These are phyloP conservation scores for Eretmodus cyanostictus DNA, from an alignment of 2,113 vertebrate species.

Conservation along the genomic window DNA sequence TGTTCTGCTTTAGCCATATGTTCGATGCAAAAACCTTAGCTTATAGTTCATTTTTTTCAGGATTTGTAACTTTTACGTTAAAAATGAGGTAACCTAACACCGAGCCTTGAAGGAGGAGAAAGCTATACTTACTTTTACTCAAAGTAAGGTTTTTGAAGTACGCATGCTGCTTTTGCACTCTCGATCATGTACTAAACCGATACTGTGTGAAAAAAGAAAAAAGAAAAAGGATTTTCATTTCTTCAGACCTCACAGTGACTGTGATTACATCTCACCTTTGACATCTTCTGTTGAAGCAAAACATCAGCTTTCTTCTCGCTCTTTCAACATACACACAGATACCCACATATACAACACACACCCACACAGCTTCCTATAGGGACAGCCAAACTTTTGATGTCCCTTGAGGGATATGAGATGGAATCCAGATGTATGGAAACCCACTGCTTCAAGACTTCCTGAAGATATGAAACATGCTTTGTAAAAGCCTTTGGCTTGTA, in stretches of 20 bases:
- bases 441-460: conserved; percentile 14
- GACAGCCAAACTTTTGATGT: conserved; percentile 39
- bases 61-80: background rate
- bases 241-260: background rate
- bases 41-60: background rate
- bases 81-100: background rate
- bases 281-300: conserved; percentile 7
- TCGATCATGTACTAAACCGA: background rate
- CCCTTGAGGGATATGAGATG: conserved; percentile 39
- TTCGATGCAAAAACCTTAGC: background rate
- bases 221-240: background rate
- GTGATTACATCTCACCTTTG: conserved; percentile 10
- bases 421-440: conserved; percentile 60
- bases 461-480: conserved; percentile 35
- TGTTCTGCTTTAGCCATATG: background rate
- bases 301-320: background rate
- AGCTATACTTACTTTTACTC: background rate
- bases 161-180: background rate
- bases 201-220: background rate
- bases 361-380: background rate
- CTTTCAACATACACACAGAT: background rate
- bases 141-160: background rate
- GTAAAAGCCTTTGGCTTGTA: conserved; percentile 16
- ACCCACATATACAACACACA: background rate
- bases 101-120: background rate